phyloP scores from a whole-genome alignment of 2,888 invertebrate species.

The Palloptera scutellata region DNA sequence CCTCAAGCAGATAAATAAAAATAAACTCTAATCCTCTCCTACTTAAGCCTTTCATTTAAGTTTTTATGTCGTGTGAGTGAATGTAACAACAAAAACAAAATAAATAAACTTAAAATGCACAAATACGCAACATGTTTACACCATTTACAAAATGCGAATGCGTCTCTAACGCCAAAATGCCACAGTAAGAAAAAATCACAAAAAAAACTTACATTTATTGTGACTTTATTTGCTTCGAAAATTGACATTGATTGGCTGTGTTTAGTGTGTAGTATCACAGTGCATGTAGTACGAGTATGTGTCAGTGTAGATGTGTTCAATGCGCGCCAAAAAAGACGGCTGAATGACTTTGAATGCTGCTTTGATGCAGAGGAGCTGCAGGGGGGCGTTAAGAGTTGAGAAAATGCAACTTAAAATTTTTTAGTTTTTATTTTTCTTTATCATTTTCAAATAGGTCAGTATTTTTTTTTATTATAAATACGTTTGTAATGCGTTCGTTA shows the following conservation, averaged over 20 bases:
- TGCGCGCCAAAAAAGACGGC: neutral
- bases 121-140: neutral
- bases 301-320: neutral
- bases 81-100: neutral
- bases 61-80: no score
- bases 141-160: neutral
- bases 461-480: no score
- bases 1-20: neutral
- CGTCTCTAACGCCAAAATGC: slow-evolving; percentile 37
- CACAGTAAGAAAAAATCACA: slow-evolving; percentile 40
- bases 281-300: slow-evolving; percentile 3
- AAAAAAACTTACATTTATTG: slow-evolving; percentile 40
- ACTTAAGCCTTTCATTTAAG: no score
- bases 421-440: no score
- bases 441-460: no score
- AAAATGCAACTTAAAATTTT: no score
- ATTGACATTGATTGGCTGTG: slow-evolving; percentile 55
- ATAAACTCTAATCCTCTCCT: neutral
- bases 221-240: slow-evolving; percentile 54
- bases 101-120: neutral
- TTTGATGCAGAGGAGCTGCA: no score
- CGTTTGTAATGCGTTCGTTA: no score
- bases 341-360: no score
- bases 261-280: slow-evolving; percentile 15
- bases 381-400: no score